phyloP scores from a whole-genome alignment of 2,797 vertebrate genomes.

The Telmatherina bonti region DNA sequence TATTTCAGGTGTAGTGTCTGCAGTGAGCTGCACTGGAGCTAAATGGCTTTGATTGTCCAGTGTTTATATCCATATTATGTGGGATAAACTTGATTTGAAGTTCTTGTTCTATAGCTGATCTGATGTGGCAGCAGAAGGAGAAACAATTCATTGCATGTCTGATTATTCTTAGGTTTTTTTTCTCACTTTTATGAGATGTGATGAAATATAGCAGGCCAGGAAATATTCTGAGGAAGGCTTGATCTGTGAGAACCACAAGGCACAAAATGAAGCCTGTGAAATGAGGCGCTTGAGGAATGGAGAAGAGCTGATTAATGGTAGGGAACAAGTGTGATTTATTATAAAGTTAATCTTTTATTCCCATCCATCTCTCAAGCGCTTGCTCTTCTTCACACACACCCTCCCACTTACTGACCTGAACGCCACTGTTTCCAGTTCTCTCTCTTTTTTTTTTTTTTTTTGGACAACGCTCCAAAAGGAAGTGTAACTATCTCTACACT shows the following conservation, averaged over 20 bases:
- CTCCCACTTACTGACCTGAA: slow-evolving; percentile 49
- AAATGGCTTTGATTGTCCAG: slow-evolving; percentile 45
- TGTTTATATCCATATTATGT: slow-evolving; percentile 27
- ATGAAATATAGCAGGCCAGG: slow-evolving; percentile 59
- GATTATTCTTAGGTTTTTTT: slow-evolving; percentile 52
- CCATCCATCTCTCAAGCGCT: slow-evolving; percentile 18
- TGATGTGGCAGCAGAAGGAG: slow-evolving; percentile 29
- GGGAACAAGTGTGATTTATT: slow-evolving; percentile 71
- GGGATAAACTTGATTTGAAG: slow-evolving; percentile 52
- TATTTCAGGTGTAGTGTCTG: slow-evolving; percentile 37
- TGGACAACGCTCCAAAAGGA: slow-evolving; percentile 37
- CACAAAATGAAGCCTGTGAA: slow-evolving; percentile 37
- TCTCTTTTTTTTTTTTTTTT: slow-evolving; percentile 8
- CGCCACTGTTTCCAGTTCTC: slow-evolving; percentile 26
- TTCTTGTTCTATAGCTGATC: slow-evolving; percentile 31
- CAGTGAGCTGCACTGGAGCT: slow-evolving; percentile 29
- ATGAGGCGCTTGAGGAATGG: slow-evolving; percentile 55
- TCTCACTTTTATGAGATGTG: slow-evolving; percentile 47
- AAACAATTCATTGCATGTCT: slow-evolving; percentile 54
- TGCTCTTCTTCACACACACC: slow-evolving; percentile 30
- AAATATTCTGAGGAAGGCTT: slow-evolving; percentile 47
- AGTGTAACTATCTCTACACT: slow-evolving; percentile 55
- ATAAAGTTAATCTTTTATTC: slow-evolving; percentile 68
- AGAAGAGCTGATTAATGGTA: slow-evolving; percentile 70
- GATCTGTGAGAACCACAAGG: slow-evolving; percentile 44